Evolutionary conservation across 2,888 invertebrate species (phyloP).

Genomic region (Lithophane semibrunnea): DNA sequence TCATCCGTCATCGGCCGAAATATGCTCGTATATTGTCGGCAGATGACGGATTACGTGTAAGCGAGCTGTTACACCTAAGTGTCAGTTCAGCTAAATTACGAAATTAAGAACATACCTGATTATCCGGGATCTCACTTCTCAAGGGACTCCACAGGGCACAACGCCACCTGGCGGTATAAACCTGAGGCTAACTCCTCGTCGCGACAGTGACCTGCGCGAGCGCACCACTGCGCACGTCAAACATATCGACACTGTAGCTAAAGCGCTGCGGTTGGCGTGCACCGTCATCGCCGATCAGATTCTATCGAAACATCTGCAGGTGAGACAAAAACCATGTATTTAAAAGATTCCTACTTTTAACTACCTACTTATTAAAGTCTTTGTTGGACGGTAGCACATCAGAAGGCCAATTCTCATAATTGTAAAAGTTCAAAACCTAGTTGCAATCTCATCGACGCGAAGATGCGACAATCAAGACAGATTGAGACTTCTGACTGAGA

Average conservation of each 20-base stretch:
- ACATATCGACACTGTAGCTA: conserved; percentile 90
- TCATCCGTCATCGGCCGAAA: not conserved
- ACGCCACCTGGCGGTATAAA: conserved; percentile 91
- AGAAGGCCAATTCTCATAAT: not conserved
- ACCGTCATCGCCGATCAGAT: conserved; percentile 89
- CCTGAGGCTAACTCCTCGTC: conserved; percentile 87
- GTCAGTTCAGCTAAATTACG: not conserved
- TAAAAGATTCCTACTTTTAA: not conserved
- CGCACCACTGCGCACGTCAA: conserved; percentile 88
- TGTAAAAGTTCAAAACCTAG: too few species aligned
- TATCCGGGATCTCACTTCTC: not conserved
- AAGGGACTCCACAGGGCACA: conserved; percentile 81
- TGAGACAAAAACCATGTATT: not conserved
- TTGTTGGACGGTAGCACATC: not conserved
- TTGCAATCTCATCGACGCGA: not conserved
- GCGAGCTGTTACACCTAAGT: not conserved
- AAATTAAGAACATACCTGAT: not conserved
- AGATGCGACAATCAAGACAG: not conserved
- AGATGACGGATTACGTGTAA: not conserved
- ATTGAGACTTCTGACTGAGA: not conserved
- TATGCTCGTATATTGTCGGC: not conserved
- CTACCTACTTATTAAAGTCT: not conserved
- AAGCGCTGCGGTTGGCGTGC: conserved; percentile 89
- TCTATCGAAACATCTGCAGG: conserved; percentile 90
- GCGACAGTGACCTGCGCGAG: conserved; percentile 89